Conservation (phyloP, 1,140 invertebrate genomes). For the Archegozetes longisetosus region DNA sequence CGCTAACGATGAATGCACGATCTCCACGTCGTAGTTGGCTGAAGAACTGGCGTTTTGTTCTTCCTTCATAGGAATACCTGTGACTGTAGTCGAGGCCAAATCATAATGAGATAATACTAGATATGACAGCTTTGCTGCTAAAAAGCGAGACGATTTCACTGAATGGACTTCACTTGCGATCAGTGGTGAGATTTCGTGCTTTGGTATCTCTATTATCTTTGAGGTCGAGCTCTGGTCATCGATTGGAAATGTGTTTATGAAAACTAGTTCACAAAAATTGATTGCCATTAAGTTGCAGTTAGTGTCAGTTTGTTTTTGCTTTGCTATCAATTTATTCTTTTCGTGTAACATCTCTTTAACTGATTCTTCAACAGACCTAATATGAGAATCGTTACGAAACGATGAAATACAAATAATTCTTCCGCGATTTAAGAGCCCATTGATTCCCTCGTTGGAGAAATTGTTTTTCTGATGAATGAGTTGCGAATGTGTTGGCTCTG, state of each 20-base stretch:
- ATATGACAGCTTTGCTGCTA: slow-evolving; percentile 31
- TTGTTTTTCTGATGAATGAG: slow-evolving; percentile 41
- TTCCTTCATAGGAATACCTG: slow-evolving; percentile 98
- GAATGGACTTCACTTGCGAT: slow-evolving; percentile 45
- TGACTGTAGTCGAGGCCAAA: slow-evolving; percentile 86
- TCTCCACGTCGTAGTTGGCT: slow-evolving; percentile 94
- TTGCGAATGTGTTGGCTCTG: slow-evolving; percentile 38
- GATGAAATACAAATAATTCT: slow-evolving; percentile 22
- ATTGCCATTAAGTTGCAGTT: slow-evolving; percentile 37
- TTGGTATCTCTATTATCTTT: background rate
- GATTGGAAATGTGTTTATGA: slow-evolving; percentile 69
- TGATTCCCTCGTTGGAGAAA: slow-evolving; percentile 23
- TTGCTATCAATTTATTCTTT: background rate
- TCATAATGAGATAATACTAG: slow-evolving; percentile 54
- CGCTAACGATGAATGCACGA: slow-evolving; percentile 68
- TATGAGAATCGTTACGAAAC: slow-evolving; percentile 16
- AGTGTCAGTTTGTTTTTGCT: background rate
- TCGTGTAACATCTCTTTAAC: background rate
- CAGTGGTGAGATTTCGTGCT: background rate
- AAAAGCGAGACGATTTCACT: slow-evolving; percentile 41
- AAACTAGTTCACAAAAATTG: slow-evolving; percentile 69
- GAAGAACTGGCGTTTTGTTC: slow-evolving; percentile 95
- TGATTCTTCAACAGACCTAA: slow-evolving; percentile 1
- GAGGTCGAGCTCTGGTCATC: slow-evolving; percentile 32
- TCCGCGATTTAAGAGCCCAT: slow-evolving; percentile 19